Evolutionary conservation across 2,113 vertebrate genomes (phyloP).

Genomic region (Amphiprion percula): DNA sequence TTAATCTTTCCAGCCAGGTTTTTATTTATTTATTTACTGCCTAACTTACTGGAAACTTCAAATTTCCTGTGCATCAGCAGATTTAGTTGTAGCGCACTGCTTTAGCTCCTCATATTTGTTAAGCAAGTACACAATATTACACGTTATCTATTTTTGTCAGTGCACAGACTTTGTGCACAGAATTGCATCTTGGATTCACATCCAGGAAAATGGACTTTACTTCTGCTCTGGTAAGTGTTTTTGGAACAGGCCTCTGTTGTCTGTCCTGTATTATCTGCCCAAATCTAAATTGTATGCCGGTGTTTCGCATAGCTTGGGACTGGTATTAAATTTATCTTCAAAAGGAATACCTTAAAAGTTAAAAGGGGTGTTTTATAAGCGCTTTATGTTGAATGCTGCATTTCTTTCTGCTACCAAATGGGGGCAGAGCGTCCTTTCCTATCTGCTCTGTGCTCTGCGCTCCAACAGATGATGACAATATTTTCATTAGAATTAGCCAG

Average conservation of each 20-base stretch:
- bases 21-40: too few species aligned
- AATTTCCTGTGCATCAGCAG: not conserved
- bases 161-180: not conserved
- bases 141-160: not conserved
- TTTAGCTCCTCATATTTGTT: not conserved
- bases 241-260: not conserved
- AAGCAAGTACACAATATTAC: not conserved
- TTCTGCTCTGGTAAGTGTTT: not conserved
- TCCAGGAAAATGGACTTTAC: not conserved
- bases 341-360: constrained; percentile 25
- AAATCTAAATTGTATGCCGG: constrained; percentile 1
- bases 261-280: not conserved
- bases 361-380: not conserved
- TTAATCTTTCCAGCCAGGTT: constrained; percentile 1
- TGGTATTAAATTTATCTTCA: constrained; percentile 1
- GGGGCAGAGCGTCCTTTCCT: constrained; percentile 71
- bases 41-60: not conserved
- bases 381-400: constrained; percentile 33
- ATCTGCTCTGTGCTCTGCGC: constrained; percentile 12
- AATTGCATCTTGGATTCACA: not conserved
- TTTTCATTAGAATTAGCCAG: constrained; percentile 62
- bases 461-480: constrained; percentile 49
- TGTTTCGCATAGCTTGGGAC: not conserved
- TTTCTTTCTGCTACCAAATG: constrained; percentile 57
- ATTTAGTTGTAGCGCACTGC: not conserved